Evolutionary conservation across 2,797 vertebrate species (phyloP), one percentile per base, ranked within the genome.

Genomic region (Sphenodon punctatus): DNA sequence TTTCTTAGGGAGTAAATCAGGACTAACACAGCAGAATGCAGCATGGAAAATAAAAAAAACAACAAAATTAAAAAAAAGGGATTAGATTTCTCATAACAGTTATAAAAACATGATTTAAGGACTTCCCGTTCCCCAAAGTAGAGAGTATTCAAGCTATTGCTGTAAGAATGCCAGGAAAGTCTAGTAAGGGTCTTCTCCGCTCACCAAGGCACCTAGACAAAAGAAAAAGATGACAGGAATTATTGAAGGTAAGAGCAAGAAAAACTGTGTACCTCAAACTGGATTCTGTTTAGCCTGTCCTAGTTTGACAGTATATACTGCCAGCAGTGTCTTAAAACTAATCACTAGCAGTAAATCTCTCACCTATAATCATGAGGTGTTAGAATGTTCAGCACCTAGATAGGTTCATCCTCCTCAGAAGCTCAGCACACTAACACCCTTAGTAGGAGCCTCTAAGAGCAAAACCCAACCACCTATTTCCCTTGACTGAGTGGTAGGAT

Each of bases 81-180:
- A 55, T 34, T 59, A 27, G 64, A 68, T 66, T 43, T 45, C 64
- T 82, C 70, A 6, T 91, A 94, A 93, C 1, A 94, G 89, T 83
- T 63, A 91, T 71, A 92, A 89, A 93, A 72, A 82, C 85, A 3
- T 92, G 93, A 94, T 86, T 95, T 92, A 92, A 89, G 91, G 78
- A 89, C 92, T 90, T n/a, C n/a, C n/a, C n/a, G n/a, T n/a, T n/a
- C n/a, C 88, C 88, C 86, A 90, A 90, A 93, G 91, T 89, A 53
- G 77, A 93, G 39, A 85, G 76, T 74, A 85, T 70, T 88, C 64
- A 90, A 89, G 88, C 82, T 89, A 48, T 67, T 82, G 92, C 90
- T 89, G 79, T 89, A 88, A 91, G 85, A 86, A 90, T 12, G 80
- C 85, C 84, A 82, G 76, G 66, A 22, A 82, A 85, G 32, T 71